A percentile compares a stretch with the other conserved stretches of the same genome.
Conservation (phyloP, 2,888 invertebrate species). For the Diarsia mendica region DNA sequence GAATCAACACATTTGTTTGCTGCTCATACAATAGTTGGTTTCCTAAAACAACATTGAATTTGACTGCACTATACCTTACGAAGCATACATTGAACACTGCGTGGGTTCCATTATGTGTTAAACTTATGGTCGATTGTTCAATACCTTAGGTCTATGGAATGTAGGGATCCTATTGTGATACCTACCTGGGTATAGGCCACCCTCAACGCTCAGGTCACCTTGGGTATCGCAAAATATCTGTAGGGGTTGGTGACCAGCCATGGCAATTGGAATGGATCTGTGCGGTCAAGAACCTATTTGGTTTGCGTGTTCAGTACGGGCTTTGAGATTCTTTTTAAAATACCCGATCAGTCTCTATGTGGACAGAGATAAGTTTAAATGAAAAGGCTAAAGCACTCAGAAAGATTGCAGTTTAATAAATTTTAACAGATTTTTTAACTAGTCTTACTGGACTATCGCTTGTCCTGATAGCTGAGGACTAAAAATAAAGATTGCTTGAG, state of each 20-base stretch:
- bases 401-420: neutral
- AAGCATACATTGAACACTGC: slow-evolving; percentile 1
- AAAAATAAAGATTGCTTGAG: neutral
- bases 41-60: neutral
- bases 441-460: neutral
- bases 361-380: neutral
- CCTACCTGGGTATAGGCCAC: slow-evolving; percentile 16
- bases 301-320: slow-evolving; percentile 5
- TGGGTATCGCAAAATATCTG: slow-evolving; percentile 7
- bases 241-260: slow-evolving; percentile 35
- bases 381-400: neutral
- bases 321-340: neutral
- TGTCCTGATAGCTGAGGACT: neutral
- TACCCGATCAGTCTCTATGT: neutral
- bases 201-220: slow-evolving; percentile 20
- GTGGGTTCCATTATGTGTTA: slow-evolving; percentile 53
- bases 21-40: neutral
- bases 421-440: neutral
- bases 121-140: slow-evolving; percentile 44
- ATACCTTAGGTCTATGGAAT: slow-evolving; percentile 22
- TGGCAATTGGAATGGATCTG: neutral
- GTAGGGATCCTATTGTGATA: slow-evolving; percentile 46
- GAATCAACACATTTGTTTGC: neutral
- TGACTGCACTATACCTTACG: neutral
- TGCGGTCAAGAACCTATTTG: slow-evolving; percentile 13